These are phyloP conservation scores for Aplysia californica DNA, from an alignment of 1,140 invertebrate genomes.

Conservation along the genomic window DNA sequence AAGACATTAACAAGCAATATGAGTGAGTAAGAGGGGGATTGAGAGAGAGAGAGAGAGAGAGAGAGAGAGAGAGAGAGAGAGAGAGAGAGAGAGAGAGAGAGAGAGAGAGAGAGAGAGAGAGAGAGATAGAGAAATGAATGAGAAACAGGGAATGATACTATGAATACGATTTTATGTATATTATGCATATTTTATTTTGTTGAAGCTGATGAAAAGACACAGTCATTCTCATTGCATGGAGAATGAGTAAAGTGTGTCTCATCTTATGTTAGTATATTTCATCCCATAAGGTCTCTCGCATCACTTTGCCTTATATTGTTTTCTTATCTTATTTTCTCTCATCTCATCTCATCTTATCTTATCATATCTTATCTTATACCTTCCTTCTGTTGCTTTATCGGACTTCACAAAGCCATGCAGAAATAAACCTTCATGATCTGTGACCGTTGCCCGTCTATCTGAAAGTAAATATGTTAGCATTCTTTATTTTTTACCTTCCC, in stretches of 20 bases:
- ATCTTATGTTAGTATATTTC: too few relatives aligned
- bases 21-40: not conserved
- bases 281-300: too few relatives aligned
- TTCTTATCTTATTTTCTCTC: not conserved
- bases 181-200: too few relatives aligned
- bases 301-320: too few relatives aligned
- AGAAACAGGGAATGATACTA: not conserved
- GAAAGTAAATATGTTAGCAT: not conserved
- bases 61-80: not conserved
- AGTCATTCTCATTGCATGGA: not conserved
- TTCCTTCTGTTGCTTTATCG: not conserved
- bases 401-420: not conserved
- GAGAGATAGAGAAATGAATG: too few relatives aligned
- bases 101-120: conserved; percentile 11
- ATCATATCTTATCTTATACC: not conserved
- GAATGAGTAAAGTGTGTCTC: not conserved
- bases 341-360: not conserved
- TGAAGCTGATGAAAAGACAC: not conserved
- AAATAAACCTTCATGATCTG: not conserved
- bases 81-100: conserved; percentile 1
- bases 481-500: not conserved
- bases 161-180: too few relatives aligned
- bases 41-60: conserved; percentile 19
- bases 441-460: not conserved
- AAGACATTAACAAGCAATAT: not conserved